Conservation (phyloP, 2,113 vertebrate genomes). For the Bagarius yarrelli region DNA sequence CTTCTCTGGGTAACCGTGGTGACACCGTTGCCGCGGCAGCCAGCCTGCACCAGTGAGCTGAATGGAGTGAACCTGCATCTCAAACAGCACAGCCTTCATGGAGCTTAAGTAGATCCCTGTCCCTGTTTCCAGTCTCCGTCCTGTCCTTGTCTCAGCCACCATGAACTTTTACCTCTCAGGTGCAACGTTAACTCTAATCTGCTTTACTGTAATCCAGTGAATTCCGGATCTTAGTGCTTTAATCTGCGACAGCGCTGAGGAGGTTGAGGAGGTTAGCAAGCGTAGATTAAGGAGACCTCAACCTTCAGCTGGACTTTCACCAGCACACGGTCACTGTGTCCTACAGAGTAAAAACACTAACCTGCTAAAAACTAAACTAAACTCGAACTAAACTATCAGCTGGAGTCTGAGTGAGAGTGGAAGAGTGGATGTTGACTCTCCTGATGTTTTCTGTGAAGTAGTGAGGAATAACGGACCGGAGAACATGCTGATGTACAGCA, state of each 20-base stretch:
- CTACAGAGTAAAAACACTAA: not conserved
- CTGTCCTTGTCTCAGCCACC: conserved; percentile 29
- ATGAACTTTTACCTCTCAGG: conserved; percentile 32
- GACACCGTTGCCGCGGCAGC: conserved; percentile 72
- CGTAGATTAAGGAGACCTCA: not conserved
- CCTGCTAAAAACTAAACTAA: not conserved
- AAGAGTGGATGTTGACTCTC: too few species aligned
- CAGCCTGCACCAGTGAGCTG: conserved; percentile 32
- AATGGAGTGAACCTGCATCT: conserved; percentile 33
- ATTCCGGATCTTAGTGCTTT: conserved; percentile 9
- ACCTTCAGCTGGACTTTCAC: too few species aligned
- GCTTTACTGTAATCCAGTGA: conserved; percentile 28
- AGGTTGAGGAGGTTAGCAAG: not conserved
- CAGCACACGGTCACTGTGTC: not conserved
- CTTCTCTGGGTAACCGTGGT: conserved; percentile 71
- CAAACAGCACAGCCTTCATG: conserved; percentile 32
- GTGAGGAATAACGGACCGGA: too few species aligned
- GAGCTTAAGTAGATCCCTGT: conserved; percentile 34
- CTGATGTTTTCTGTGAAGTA: too few species aligned
- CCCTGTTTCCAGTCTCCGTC: conserved; percentile 21
- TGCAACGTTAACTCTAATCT: conserved; percentile 35
- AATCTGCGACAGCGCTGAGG: conserved; percentile 21
- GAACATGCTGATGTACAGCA: too few species aligned
- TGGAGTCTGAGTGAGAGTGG: too few species aligned
- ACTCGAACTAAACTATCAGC: too few species aligned